phyloP scores from a whole-genome alignment of 2,113 vertebrate genomes.

The Stercorarius parasiticus region DNA sequence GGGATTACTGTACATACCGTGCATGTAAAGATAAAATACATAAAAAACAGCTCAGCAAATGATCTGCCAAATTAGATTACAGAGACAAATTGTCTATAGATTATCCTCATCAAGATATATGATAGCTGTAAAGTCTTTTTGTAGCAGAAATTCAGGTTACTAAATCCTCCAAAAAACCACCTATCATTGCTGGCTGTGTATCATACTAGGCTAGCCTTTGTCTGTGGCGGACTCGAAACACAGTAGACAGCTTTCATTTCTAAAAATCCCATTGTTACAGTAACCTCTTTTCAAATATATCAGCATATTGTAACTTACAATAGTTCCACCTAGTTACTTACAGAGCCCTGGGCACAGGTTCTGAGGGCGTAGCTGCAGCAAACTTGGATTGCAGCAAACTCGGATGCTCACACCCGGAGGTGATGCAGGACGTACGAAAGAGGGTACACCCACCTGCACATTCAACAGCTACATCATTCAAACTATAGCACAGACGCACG shows the following conservation, averaged over 20 bases:
- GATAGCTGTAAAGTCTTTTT: neutral
- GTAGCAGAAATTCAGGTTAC: neutral
- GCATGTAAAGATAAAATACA: neutral
- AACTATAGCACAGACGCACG: accelerated
- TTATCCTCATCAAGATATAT: neutral
- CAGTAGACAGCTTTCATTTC: neutral
- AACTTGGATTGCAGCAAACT: neutral
- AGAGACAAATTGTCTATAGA: neutral
- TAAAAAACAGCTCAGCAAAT: neutral
- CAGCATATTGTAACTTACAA: neutral
- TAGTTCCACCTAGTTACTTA: neutral
- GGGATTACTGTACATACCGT: neutral
- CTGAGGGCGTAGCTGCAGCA: neutral
- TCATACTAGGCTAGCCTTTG: neutral
- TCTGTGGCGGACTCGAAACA: neutral
- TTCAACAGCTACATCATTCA: neutral
- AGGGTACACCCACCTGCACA: neutral
- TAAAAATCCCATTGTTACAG: neutral
- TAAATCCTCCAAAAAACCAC: neutral
- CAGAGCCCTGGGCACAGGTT: neutral
- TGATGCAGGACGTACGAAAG: neutral
- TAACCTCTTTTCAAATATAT: neutral
- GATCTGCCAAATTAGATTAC: neutral
- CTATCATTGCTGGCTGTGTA: neutral
- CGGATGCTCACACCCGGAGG: accelerated